Base-by-base conservation (phyloP, 1,140 invertebrate genomes). In the Leptinotarsa texana region DNA sequence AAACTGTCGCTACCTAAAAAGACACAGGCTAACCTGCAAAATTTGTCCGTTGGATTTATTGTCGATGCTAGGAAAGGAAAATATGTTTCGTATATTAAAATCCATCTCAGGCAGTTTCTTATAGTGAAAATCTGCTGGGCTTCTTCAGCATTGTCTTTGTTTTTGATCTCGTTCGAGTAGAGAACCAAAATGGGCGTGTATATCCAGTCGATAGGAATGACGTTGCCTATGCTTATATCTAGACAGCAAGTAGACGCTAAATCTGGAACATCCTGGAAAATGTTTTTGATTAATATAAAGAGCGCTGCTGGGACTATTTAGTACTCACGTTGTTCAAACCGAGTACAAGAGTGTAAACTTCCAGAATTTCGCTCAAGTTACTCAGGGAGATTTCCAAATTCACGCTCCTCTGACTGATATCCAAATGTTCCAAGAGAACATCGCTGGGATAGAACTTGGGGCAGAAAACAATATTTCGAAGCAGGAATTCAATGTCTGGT, bases 131-230 rank as follows among this genome's bases (percentile, higher is more conserved):
- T 82, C 81, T 87, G 84, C 74, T 85, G 85, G 22, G 84, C 78
- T 77, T 82, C 80, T 47, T 82, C 74, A 70, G 79, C 75, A n/a
- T 79, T 73, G 79, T 82, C 82, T 69, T 82, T 83, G 11, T 85
- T 80, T 74, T 85, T 82, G 49, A 84, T 81, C 21, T 88, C 87
- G 47, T 87, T 88, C 3, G 87, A 85, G 72, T 92, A 91, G 42
- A 90, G 80, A 48, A 88, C 85, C 1, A 92, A 84, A 21, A 92
- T 86, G 2, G 91, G 91, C 47, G 91, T 85, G 78, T 91, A 92
- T 8, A 91, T 88, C 91, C 91, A 92, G 81, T 92, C 91, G 80
- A 88, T 87, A 0, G 91, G 91, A 77, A 92, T 87, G 1, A 89
- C 85, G 62, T 87, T 87, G 62, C 86, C 86, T 73, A 85, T 85